phyloP scores from a whole-genome alignment of 2,888 invertebrate species.

The Vesta saturnalis region DNA sequence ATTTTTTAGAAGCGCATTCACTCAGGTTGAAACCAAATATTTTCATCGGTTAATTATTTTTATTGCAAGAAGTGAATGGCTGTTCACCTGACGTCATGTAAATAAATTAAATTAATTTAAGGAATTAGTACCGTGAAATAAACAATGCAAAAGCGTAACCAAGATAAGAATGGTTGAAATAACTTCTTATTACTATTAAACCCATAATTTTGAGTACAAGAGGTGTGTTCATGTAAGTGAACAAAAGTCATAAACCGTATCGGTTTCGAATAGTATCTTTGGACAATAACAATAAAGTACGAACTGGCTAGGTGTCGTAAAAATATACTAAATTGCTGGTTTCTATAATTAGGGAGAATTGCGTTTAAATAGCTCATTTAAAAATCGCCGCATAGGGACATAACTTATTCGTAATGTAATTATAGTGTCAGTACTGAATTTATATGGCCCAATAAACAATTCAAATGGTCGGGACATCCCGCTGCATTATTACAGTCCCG shows the following conservation, averaged over 20 bases:
- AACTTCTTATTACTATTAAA: constrained; percentile 13
- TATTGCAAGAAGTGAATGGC: background rate
- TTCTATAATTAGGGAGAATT: constrained; percentile 39
- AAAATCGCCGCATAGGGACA: constrained; percentile 47
- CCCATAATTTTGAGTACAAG: constrained; percentile 11
- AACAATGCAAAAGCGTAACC: constrained; percentile 12
- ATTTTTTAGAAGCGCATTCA: background rate
- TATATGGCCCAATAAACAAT: constrained; percentile 56
- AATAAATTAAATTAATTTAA: constrained; percentile 17
- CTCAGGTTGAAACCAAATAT: background rate
- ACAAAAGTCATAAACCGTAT: constrained; percentile 29
- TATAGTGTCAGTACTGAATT: constrained; percentile 56
- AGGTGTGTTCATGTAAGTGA: constrained; percentile 14
- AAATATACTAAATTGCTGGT: constrained; percentile 36
- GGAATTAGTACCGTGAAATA: constrained; percentile 13
- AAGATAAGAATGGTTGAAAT: constrained; percentile 14
- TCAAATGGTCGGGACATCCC: constrained; percentile 52
- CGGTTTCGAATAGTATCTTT: constrained; percentile 26
- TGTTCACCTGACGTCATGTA: constrained; percentile 6
- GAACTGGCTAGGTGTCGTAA: constrained; percentile 28
- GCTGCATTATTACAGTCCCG: constrained; percentile 49
- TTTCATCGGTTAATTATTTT: constrained; percentile 1
- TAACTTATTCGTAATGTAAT: constrained; percentile 54
- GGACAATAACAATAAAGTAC: constrained; percentile 32
- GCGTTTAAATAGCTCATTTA: constrained; percentile 43